Evolutionary conservation across 2,113 vertebrate genomes (phyloP).

Genomic region (Mionectes macconnelli): DNA sequence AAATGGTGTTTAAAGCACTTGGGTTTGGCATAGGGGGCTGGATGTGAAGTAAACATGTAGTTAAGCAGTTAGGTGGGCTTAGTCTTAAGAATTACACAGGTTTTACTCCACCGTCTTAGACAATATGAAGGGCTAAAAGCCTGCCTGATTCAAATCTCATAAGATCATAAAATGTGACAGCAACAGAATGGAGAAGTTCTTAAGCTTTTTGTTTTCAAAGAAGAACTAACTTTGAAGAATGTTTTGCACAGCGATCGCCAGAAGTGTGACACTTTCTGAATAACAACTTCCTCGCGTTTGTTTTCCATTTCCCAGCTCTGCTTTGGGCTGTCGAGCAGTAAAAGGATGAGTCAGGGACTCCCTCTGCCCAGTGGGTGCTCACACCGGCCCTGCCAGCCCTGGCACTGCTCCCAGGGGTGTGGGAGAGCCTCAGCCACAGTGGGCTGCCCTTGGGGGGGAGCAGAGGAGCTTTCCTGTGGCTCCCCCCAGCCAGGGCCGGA

Average conservation of each 20-base stretch:
- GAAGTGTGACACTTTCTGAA: rapidly evolving
- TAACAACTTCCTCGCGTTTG: rapidly evolving
- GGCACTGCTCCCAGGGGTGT: rapidly evolving
- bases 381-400: rapidly evolving
- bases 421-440: rapidly evolving
- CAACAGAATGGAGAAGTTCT: background rate
- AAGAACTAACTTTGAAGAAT: rapidly evolving
- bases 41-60: rapidly evolving
- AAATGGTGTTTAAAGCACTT: rapidly evolving
- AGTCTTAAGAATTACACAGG: background rate
- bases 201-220: background rate
- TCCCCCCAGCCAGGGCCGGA: rapidly evolving
- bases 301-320: rapidly evolving
- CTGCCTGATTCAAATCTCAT: background rate
- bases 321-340: rapidly evolving
- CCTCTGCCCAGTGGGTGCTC: rapidly evolving
- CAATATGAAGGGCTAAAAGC: background rate
- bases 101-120: background rate
- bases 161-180: rapidly evolving
- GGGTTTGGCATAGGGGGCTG: background rate
- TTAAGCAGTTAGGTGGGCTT: background rate
- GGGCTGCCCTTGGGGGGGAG: rapidly evolving
- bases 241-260: rapidly evolving
- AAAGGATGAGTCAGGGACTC: rapidly evolving
- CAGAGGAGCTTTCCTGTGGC: rapidly evolving